These are phyloP conservation scores for Pogoniulus pusillus DNA, from an alignment of 2,797 vertebrate genomes.

Conservation along the genomic window DNA sequence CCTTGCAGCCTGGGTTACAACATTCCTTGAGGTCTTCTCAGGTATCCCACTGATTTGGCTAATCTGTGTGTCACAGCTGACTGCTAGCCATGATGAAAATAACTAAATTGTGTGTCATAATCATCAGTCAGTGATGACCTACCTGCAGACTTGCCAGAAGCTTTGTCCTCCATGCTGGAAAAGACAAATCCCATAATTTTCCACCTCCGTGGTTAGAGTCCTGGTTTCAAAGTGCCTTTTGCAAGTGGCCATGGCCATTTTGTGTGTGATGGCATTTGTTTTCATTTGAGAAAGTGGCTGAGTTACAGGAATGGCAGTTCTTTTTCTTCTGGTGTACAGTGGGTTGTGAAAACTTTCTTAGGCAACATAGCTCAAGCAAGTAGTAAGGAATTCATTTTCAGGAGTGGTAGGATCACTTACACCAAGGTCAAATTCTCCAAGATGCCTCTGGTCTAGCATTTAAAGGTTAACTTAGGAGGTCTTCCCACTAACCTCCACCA, in stretches of 20 bases:
- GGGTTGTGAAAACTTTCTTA: background rate
- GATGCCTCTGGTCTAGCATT: background rate
- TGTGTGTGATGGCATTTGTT: background rate
- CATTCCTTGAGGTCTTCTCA: background rate
- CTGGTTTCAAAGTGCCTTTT: background rate
- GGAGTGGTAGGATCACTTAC: background rate
- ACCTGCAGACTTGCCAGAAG: background rate
- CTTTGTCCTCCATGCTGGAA: background rate
- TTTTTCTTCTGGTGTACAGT: background rate
- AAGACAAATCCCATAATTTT: background rate
- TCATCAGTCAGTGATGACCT: background rate
- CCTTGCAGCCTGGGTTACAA: background rate
- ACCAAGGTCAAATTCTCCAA: background rate
- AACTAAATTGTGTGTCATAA: background rate
- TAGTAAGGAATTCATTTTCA: background rate
- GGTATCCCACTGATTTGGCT: background rate
- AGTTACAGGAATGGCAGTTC: background rate
- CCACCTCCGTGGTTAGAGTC: background rate
- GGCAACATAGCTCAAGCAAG: background rate
- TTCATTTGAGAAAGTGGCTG: background rate
- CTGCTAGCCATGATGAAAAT: background rate
- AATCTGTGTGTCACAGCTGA: background rate
- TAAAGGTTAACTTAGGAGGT: conserved; percentile 5
- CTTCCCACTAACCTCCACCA: background rate
- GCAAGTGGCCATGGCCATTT: background rate